phyloP scores from a whole-genome alignment of 2,888 invertebrate species.

The Drosophila infuscata region DNA sequence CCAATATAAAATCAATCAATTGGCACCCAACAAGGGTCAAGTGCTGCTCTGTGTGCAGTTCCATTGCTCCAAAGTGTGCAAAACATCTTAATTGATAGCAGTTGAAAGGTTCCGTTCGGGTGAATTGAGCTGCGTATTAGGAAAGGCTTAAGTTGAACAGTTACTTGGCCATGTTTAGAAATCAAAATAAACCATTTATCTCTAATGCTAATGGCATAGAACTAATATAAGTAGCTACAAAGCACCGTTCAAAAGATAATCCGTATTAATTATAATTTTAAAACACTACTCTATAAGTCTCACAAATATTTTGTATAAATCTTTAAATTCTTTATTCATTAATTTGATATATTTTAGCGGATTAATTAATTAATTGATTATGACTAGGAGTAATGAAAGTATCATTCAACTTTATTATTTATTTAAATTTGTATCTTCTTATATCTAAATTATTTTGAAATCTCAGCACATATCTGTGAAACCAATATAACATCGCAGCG shows the following conservation, averaged over 20 bases:
- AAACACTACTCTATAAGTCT: neutral
- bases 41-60: conserved; percentile 72
- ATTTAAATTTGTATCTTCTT: neutral
- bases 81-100: conserved; percentile 63
- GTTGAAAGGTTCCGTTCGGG: conserved; percentile 39
- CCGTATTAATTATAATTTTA: neutral
- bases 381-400: neutral
- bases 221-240: neutral
- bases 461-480: neutral
- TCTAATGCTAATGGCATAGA: neutral
- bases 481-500: conserved; percentile 4
- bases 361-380: neutral
- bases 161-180: conserved; percentile 3
- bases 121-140: conserved; percentile 41
- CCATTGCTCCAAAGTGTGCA: conserved; percentile 48
- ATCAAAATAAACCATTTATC: neutral
- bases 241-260: neutral
- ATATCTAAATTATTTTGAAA: neutral
- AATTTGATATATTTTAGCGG: neutral
- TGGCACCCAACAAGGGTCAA: conserved; percentile 81
- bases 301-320: neutral
- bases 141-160: conserved; percentile 21
- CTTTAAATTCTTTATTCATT: neutral
- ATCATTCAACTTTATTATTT: neutral
- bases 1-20: conserved; percentile 83